Evolutionary conservation across 2,797 vertebrate genomes (phyloP), one percentile per base, ranked within the genome.

Genomic region (Chiroxiphia lanceolata): DNA sequence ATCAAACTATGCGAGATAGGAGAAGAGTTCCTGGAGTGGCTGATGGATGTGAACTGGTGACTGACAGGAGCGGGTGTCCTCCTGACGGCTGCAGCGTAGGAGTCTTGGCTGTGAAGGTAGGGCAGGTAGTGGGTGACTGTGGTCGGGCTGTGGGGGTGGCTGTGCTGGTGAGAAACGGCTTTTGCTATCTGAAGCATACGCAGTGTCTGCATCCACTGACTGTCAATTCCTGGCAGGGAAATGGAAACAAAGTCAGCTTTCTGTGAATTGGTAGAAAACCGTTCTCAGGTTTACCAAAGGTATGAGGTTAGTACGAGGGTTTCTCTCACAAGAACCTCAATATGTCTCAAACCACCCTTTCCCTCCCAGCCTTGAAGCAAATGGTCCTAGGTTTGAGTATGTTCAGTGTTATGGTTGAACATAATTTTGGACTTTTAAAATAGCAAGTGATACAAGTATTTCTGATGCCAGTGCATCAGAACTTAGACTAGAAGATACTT

Each of bases 21-120:
- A 69, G 99, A 99, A 22, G 98, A 98, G 88, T 99, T 99, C 86
- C 98, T 98, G 6, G 99, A 99, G 92, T 98, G 98, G 40, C 90
- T 97, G 97, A 99, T 98, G 53, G 98, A 95, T 0, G 97, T 97
- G 95, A 99, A 86, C 87, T 99, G 98, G 47, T 98, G 96, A 17
- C 50, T 95, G 65, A 90, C 10, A 9, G 97, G 98, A 67, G 89
- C 97, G 3, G 98, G 98, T 1, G 98, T 98, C 95, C 98, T 98
- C 36, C 98, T 98, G 81, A 99, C 98, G 0, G 99, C 98, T 6
- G 99, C 99, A 2, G 99, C 99, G 0, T 99, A 99, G n/a, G 98
- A 98, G 80, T 94, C 98, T 95, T 99, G 98, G 97, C 98, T 98
- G 65, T 82, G 98, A 11, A 99, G 98, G 82, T 97, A 98, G 15